These are phyloP conservation scores for Mimachlamys varia DNA, from an alignment of 2,888 invertebrate genomes.

Conservation along the genomic window DNA sequence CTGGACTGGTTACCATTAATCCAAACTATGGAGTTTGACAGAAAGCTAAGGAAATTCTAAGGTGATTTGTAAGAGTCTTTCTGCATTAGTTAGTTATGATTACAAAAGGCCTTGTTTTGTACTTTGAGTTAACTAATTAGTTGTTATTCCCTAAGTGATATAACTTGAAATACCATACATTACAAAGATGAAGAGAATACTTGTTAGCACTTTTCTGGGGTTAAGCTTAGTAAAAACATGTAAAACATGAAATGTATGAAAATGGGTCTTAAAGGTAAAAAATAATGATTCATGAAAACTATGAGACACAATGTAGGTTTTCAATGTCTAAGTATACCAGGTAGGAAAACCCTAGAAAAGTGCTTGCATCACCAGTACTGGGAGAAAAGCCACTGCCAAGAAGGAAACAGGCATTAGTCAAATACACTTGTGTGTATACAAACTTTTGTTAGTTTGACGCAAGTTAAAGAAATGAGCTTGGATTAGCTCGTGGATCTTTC, in stretches of 20 bases:
- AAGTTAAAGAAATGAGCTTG: slow-evolving; percentile 94
- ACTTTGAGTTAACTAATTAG: neutral
- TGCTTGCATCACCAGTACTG: neutral
- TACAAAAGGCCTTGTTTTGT: too few species aligned
- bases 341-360: neutral
- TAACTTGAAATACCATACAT: neutral
- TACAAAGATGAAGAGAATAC: neutral
- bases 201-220: neutral
- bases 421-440: slow-evolving; percentile 46
- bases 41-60: too few species aligned
- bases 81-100: too few species aligned
- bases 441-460: slow-evolving; percentile 42
- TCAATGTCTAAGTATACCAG: neutral
- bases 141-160: neutral
- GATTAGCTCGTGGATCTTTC: slow-evolving; percentile 97
- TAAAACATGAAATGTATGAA: too few species aligned
- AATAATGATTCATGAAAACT: neutral
- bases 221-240: neutral
- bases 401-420: slow-evolving; percentile 41
- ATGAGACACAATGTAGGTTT: neutral
- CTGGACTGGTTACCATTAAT: neutral
- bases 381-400: slow-evolving; percentile 36
- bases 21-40: too few species aligned
- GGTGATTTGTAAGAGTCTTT: too few species aligned
- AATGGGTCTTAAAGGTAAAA: neutral